Percentiles rank a stretch among this genome's conserved stretches.
These are phyloP conservation scores for Seriola quinqueradiata DNA, from an alignment of 2,113 vertebrate species.

Conservation along the genomic window DNA sequence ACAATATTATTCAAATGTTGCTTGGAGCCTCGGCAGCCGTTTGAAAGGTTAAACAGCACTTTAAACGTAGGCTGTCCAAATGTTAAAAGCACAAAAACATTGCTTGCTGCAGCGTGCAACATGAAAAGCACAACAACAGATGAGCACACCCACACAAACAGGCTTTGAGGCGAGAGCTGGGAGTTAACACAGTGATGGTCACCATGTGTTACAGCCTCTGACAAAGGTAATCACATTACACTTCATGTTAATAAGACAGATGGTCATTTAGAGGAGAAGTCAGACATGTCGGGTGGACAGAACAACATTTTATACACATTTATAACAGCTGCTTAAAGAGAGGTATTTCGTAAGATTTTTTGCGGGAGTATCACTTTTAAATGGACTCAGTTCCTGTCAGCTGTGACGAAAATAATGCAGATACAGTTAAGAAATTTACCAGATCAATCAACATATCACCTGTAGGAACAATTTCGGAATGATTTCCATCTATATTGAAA, in stretches of 20 bases:
- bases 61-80: constrained; percentile 72
- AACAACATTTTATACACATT: not conserved
- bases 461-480: not conserved
- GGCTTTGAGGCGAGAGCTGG: constrained; percentile 15
- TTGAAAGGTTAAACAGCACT: constrained; percentile 79
- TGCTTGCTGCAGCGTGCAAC: constrained; percentile 33
- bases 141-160: constrained; percentile 44
- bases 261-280: not conserved
- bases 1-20: constrained; percentile 70
- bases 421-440: not conserved
- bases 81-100: constrained; percentile 68
- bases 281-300: not conserved
- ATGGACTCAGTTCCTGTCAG: too few species aligned
- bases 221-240: constrained; percentile 15
- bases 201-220: constrained; percentile 15
- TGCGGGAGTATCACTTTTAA: not conserved
- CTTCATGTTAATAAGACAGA: constrained; percentile 13
- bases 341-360: not conserved
- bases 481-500: too few species aligned
- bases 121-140: constrained; percentile 58
- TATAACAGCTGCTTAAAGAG: not conserved
- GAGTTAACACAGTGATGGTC: constrained; percentile 21
- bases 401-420: too few species aligned
- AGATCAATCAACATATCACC: not conserved
- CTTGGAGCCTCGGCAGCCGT: constrained; percentile 53